Evolutionary conservation across 2,113 vertebrate genomes (phyloP), one percentile per base, ranked within the genome.

Genomic region (Epinephelus cyanopodus): DNA sequence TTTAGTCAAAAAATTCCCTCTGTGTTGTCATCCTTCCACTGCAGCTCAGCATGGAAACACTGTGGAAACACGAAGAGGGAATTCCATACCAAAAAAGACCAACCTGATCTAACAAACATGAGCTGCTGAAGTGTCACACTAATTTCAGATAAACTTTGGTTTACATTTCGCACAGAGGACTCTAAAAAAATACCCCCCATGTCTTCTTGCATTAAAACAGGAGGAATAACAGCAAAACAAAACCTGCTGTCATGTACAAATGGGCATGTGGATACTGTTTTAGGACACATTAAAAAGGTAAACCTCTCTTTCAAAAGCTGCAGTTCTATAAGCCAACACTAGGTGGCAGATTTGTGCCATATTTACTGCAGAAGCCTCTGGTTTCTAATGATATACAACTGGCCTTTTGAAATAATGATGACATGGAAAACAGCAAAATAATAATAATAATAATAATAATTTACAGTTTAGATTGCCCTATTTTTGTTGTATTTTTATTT

Each of bases 311-410:
- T 77, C 76, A 60, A 63, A 76, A 64, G 18, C 54, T 84, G 86
- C 76, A 88, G 19, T 88, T 83, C 66, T 58, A 37, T 12, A 5
- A 78, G 9, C 65, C 13, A 83, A 90, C 94, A 93, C 91, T 88
- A 85, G 93, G 77, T 86, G 93, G 94, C 88, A 73, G 0, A 86
- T 81, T 63, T 74, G 76, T 29, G 21, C 82, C 81, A 91, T 12
- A 56, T 69, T 70, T 60, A 74, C 33, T 25, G n/a, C 25, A 3
- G 39, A 63, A 47, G 80, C 29, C 53, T 82, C 13, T 62, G 39
- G 48, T 47, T 71, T 62, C 10, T 68, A 48, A 13, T n/a, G 48
- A 56, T 18, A 17, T 1, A 64, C 9, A 83, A 57, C 14, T 39
- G 42, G 56, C 65, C 7, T 33, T 78, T 53, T 48, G 2, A 39